Percentiles rank a stretch among this genome's conserved stretches.
These are phyloP conservation scores for Prionace glauca DNA, from an alignment of 2,797 vertebrate species.

Conservation along the genomic window DNA sequence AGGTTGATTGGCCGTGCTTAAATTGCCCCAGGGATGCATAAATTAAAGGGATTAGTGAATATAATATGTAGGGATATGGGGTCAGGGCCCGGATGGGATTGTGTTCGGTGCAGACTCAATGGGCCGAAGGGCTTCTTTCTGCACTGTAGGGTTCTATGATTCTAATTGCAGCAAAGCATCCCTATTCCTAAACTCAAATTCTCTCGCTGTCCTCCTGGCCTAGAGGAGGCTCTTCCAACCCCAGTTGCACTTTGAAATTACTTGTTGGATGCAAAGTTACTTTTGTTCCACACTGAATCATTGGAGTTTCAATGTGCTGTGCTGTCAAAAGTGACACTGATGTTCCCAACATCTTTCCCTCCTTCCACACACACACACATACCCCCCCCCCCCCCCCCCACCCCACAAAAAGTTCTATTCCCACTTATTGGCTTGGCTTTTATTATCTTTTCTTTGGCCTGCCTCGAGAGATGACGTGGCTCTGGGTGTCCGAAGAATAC, in stretches of 20 bases:
- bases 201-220: neutral
- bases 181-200: too few species aligned
- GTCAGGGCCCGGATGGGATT: too few species aligned
- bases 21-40: too few species aligned
- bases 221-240: neutral
- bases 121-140: too few species aligned
- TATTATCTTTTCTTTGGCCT: neutral
- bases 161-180: too few species aligned
- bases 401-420: neutral
- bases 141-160: too few species aligned
- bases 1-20: too few species aligned
- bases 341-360: neutral
- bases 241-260: neutral
- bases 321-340: neutral
- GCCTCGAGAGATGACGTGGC: neutral
- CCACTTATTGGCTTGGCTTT: neutral
- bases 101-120: too few species aligned
- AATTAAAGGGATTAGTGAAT: too few species aligned
- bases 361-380: too few species aligned
- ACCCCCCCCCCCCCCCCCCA: too few species aligned
- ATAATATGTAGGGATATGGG: too few species aligned
- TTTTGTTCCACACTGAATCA: neutral
- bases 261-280: neutral
- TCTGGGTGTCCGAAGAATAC: neutral
- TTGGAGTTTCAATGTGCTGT: neutral